Conservation (phyloP, 2,797 vertebrate species). For the Chromobotia macracanthus region DNA sequence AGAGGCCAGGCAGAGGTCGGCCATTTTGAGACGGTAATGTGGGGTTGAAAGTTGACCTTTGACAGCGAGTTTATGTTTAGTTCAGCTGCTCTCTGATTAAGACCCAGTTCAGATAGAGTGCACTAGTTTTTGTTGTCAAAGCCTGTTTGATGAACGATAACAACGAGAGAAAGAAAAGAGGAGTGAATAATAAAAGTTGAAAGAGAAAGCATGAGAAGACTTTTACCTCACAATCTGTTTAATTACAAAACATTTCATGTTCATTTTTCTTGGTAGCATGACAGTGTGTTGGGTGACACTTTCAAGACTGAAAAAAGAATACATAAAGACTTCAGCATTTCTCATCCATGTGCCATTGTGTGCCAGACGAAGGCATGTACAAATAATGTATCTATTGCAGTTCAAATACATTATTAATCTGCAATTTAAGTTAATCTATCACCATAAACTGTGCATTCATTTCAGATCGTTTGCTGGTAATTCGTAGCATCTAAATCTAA, state of each 20-base stretch:
- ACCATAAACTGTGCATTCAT: background rate
- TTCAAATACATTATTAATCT: background rate
- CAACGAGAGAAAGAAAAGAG: slow-evolving; percentile 62
- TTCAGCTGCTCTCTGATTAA: slow-evolving; percentile 51
- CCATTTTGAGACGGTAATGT: slow-evolving; percentile 44
- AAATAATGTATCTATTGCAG: too few species aligned
- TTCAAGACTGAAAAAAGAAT: background rate
- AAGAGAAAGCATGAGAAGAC: slow-evolving; percentile 9
- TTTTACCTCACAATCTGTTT: background rate
- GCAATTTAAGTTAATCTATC: background rate
- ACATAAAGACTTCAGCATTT: background rate
- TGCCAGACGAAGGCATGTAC: too few species aligned
- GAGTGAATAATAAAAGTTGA: slow-evolving; percentile 25
- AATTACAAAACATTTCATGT: background rate
- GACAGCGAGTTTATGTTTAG: slow-evolving; percentile 40
- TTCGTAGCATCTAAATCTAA: too few species aligned
- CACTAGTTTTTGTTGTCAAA: slow-evolving; percentile 68
- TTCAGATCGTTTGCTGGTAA: too few species aligned
- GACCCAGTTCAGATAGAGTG: slow-evolving; percentile 82
- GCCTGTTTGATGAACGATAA: slow-evolving; percentile 80
- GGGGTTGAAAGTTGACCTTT: slow-evolving; percentile 46
- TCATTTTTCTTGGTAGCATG: background rate
- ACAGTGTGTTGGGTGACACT: background rate
- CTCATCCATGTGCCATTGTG: too few species aligned
- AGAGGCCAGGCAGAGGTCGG: slow-evolving; percentile 44